Evolutionary conservation across 2,113 vertebrate species (phyloP).

Genomic region (Lepisosteus oculatus): DNA sequence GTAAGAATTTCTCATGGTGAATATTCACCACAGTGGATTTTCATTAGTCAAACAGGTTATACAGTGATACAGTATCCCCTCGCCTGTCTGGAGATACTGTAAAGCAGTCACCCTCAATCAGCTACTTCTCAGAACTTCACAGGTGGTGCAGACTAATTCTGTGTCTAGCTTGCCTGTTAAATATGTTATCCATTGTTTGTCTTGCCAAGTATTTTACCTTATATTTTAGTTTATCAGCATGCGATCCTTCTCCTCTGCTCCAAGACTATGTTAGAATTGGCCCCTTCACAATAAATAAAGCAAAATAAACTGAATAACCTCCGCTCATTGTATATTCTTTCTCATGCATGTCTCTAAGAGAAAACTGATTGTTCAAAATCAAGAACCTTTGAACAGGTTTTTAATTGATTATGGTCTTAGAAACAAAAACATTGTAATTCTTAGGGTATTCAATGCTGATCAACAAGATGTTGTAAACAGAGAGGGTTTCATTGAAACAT

Average conservation of each 20-base stretch:
- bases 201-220: not conserved
- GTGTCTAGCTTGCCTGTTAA: no score
- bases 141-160: no score
- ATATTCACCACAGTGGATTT: no score
- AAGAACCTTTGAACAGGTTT: constrained; percentile 53
- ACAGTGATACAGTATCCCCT: no score
- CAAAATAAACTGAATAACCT: no score
- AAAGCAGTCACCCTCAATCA: no score
- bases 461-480: constrained; percentile 30
- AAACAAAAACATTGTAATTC: constrained; percentile 59
- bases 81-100: no score
- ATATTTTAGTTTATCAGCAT: not conserved
- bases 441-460: constrained; percentile 48
- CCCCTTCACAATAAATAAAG: constrained; percentile 26
- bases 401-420: constrained; percentile 48
- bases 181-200: not conserved
- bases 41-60: no score
- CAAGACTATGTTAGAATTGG: constrained; percentile 42
- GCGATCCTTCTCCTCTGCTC: constrained; percentile 35
- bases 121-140: no score
- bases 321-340: constrained; percentile 15
- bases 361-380: constrained; percentile 39
- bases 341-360: constrained; percentile 36
- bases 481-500: constrained; percentile 52
- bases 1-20: no score